Conservation (phyloP, 1,140 invertebrate species). For the Plectrocnemia conspersa region DNA sequence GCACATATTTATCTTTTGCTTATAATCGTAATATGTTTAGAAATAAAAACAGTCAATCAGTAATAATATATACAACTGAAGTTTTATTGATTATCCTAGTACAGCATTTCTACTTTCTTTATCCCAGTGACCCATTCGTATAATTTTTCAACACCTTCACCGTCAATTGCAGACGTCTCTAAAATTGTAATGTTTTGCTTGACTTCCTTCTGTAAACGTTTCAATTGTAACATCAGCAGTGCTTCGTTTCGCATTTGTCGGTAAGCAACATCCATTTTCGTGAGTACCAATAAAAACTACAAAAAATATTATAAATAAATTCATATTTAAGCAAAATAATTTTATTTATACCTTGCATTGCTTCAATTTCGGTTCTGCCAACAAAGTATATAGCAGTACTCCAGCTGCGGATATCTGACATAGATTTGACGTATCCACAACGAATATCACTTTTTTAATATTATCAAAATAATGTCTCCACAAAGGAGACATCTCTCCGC, state of each 20-base stretch:
- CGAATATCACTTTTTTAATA: constrained; percentile 68
- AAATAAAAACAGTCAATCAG: too few species aligned
- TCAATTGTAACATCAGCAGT: constrained; percentile 69
- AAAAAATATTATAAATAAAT: constrained; percentile 33
- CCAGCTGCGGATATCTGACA: constrained; percentile 78
- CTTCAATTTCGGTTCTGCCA: constrained; percentile 63
- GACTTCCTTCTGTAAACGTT: constrained; percentile 60
- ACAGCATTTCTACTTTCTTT: constrained; percentile 34
- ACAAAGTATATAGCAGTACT: constrained; percentile 66
- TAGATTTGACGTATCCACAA: constrained; percentile 72
- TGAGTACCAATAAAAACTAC: constrained; percentile 65
- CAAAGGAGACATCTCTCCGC: constrained; percentile 72
- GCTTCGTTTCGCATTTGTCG: constrained; percentile 78
- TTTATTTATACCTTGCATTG: constrained; percentile 53
- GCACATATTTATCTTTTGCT: too few species aligned
- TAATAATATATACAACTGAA: too few species aligned
- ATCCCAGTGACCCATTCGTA: constrained; percentile 56
- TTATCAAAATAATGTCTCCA: constrained; percentile 70
- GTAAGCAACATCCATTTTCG: constrained; percentile 79
- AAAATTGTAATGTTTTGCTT: constrained; percentile 61
- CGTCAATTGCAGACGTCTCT: constrained; percentile 67
- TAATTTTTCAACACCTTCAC: constrained; percentile 63
- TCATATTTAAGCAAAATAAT: background rate
- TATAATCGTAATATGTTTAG: too few species aligned
- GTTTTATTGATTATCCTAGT: too few species aligned